A percentile compares a stretch with the other conserved stretches of the same genome.
These are phyloP conservation scores for Tethya wilhelma DNA, from an alignment of 37 sponge, comb jelly and placozoan genomes.

Conservation along the genomic window DNA sequence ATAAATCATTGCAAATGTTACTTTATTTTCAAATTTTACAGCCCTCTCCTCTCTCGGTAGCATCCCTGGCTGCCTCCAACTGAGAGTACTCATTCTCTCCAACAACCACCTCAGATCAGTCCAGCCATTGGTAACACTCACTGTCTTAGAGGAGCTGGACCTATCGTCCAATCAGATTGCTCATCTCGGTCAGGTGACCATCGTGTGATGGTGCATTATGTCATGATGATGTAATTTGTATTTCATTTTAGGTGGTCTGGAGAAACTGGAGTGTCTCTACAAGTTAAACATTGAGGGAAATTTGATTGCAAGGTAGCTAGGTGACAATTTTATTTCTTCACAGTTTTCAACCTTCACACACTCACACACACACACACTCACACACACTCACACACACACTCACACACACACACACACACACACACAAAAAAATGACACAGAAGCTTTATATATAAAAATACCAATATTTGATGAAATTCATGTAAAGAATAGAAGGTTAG, in stretches of 20 bases:
- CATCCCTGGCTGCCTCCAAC: conserved; percentile 10
- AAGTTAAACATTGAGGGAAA: conserved; percentile 30
- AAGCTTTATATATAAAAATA: too few species aligned
- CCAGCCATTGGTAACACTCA: conserved; percentile 15
- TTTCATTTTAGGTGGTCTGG: conserved; percentile 8
- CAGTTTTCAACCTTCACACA: too few species aligned
- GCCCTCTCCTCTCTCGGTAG: conserved; percentile 1
- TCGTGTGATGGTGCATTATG: neutral
- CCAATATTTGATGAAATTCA: too few species aligned
- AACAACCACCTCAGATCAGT: conserved; percentile 19
- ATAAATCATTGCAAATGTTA: too few species aligned
- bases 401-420: too few species aligned
- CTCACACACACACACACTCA: too few species aligned
- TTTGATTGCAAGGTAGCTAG: conserved; percentile 1
- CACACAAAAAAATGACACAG: neutral
- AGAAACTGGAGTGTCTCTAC: conserved; percentile 1
- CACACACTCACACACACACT: too few species aligned
- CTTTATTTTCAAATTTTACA: neutral
- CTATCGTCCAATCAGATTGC: conserved; percentile 36
- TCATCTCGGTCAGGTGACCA: conserved; percentile 12
- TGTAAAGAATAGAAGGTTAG: too few species aligned
- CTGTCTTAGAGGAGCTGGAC: conserved; percentile 31
- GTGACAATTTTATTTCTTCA: too few species aligned
- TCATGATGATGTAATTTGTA: neutral
- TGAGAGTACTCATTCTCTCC: conserved; percentile 39